Evolutionary conservation across 2,888 invertebrate genomes (phyloP).

Genomic region (Morpho helenor): DNA sequence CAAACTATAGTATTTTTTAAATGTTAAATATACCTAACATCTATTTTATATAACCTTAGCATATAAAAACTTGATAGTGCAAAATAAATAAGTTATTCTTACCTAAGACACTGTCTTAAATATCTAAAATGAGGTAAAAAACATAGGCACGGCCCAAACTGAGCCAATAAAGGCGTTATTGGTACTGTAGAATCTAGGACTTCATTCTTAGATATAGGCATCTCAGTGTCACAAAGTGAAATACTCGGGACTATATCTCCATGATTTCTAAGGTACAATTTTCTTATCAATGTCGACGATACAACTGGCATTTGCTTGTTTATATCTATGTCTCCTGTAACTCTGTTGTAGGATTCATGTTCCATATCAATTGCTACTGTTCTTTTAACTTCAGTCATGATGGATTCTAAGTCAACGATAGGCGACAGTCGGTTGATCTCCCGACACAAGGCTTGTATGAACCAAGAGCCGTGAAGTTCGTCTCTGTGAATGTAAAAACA

Average conservation of each 20-base stretch:
- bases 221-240: constrained; percentile 8
- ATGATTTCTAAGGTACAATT: constrained; percentile 44
- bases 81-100: constrained; percentile 11
- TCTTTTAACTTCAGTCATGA: constrained; percentile 53
- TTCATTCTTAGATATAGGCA: constrained; percentile 26
- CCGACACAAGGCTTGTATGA: constrained; percentile 56
- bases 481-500: constrained; percentile 37
- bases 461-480: constrained; percentile 54
- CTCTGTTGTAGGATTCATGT: constrained; percentile 38
- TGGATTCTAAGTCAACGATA: constrained; percentile 50
- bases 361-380: constrained; percentile 53
- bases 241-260: constrained; percentile 27
- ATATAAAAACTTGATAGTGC: no score
- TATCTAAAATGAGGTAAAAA: constrained; percentile 46
- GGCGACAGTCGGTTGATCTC: constrained; percentile 45
- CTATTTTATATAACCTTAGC: no score
- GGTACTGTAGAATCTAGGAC: constrained; percentile 30
- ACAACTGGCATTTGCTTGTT: constrained; percentile 52
- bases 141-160: constrained; percentile 42
- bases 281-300: constrained; percentile 51
- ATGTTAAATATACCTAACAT: no score
- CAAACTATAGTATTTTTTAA: no score
- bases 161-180: constrained; percentile 34
- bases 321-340: constrained; percentile 39
- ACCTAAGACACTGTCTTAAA: constrained; percentile 47